phyloP scores from a whole-genome alignment of 2,888 invertebrate species.

The Pristionchus arcanus region DNA sequence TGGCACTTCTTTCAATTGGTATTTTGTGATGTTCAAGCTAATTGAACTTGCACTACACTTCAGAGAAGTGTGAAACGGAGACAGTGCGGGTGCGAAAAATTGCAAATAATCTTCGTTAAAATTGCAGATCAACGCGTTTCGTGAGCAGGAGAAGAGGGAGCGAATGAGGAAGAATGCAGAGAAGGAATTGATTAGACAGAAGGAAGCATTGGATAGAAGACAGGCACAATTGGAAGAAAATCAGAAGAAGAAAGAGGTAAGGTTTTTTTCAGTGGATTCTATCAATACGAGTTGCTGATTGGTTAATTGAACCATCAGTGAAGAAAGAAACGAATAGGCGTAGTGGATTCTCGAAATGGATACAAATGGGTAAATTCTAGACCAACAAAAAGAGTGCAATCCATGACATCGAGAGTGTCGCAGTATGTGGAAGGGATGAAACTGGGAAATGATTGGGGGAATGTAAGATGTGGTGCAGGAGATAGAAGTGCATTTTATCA shows the following conservation, averaged over 20 bases:
- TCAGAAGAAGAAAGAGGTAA: conserved; percentile 59
- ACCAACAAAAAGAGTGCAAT: too few species aligned
- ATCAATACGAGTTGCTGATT: background rate
- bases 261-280: background rate
- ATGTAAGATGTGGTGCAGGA: background rate
- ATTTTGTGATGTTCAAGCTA: too few species aligned
- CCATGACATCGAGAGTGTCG: too few species aligned
- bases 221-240: conserved; percentile 65
- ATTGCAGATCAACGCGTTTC: conserved; percentile 49
- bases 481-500: too few species aligned
- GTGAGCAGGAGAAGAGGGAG: conserved; percentile 57
- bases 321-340: too few species aligned
- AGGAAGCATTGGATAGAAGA: conserved; percentile 69
- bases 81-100: background rate
- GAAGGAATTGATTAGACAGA: conserved; percentile 65
- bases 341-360: too few species aligned
- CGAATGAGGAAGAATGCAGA: conserved; percentile 56
- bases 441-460: background rate
- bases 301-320: too few species aligned
- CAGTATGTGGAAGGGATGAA: background rate
- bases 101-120: background rate
- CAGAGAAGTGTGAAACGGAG: too few species aligned
- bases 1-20: too few species aligned
- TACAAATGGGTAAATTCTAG: too few species aligned
- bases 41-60: too few species aligned